Base-by-base conservation (phyloP, 1,140 invertebrate genomes). In the Trichoplusia ni region DNA sequence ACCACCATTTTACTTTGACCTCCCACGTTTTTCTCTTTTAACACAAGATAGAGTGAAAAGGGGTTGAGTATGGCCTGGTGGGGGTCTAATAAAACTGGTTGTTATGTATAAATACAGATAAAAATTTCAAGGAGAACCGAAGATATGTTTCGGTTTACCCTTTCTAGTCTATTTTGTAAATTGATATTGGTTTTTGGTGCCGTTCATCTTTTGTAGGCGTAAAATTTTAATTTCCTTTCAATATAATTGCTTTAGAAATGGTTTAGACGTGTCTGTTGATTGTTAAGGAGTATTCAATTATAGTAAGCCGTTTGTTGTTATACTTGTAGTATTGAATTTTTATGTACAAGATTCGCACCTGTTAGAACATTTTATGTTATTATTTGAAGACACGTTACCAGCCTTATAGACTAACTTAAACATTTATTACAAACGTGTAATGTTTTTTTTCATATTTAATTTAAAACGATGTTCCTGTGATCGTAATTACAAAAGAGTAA, bases 111-210 rank as follows among this genome's bases (percentile, higher is more conserved):
- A 82, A 83, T 78, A 75, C 73, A 66, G 73, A 84, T 87, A 75
- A 87, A 87, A 85, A 73, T 87, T 87, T 87, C 75, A 87, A 81
- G 73, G 64, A 70, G 71, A 56, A 75, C 65, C 59, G 65, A 79
- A 81, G 73, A 77, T 77, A 77, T 81, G 76, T 79, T 77, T 65
- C 72, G 67, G 58, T 70, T 69, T 58, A 73, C 73, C 76, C 73
- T 86, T 81, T 79, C 74, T 79, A 74, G 75, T 83, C 68, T 73
- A 80, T 81, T 78, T 79, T 75, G 73, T 78, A 76, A 83, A 85
- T 79, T 79, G 78, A 80, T 79, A 75, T 75, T 59, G 69, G 67
- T 79, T 69, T 71, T 62, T 47, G 65, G 33, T 29, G 53, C 13
- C 51, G 64, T 71, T 65, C 67, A 68, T 75, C 63, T 69, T 51